A percentile compares a stretch with the other conserved stretches of the same genome.
Conservation (phyloP, 2,797 vertebrate genomes). For the Coreius guichenoti region DNA sequence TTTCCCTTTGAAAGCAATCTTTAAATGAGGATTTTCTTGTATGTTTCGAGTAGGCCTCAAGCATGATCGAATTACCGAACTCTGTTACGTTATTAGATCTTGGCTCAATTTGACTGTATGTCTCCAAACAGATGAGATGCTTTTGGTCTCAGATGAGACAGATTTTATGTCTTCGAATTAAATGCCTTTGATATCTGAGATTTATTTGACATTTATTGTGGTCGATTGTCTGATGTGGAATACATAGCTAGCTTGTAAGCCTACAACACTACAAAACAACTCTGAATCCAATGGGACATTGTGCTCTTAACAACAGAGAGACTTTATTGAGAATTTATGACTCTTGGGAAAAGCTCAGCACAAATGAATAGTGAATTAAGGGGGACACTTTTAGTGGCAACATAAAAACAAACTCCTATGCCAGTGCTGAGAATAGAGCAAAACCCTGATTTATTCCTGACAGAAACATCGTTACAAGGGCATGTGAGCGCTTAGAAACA, state of each 20-base stretch:
- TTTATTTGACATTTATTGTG: slow-evolving; percentile 36
- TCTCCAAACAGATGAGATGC: background rate
- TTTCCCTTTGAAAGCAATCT: background rate
- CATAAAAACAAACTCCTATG: slow-evolving; percentile 50
- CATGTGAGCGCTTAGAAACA: background rate
- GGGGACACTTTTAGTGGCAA: slow-evolving; percentile 41
- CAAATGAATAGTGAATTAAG: slow-evolving; percentile 46
- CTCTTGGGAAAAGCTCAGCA: slow-evolving; percentile 32
- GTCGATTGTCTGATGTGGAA: slow-evolving; percentile 33
- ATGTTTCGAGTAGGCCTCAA: background rate
- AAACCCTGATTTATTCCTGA: slow-evolving; percentile 42
- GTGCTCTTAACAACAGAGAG: slow-evolving; percentile 17
- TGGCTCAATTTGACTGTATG: background rate
- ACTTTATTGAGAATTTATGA: slow-evolving; percentile 27
- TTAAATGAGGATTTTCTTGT: slow-evolving; percentile 20
- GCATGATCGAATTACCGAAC: background rate
- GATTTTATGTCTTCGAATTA: slow-evolving; percentile 5
- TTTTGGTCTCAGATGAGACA: slow-evolving; percentile 12
- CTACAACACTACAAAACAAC: slow-evolving; percentile 29
- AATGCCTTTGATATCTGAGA: slow-evolving; percentile 31
- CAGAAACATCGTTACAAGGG: slow-evolving; percentile 26
- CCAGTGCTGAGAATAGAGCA: slow-evolving; percentile 7
- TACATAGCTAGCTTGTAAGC: background rate
- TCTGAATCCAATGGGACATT: slow-evolving; percentile 9
- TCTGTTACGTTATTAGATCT: slow-evolving; percentile 18